Conservation (phyloP, 2,113 vertebrate genomes). For the Erpornis zantholeuca region DNA sequence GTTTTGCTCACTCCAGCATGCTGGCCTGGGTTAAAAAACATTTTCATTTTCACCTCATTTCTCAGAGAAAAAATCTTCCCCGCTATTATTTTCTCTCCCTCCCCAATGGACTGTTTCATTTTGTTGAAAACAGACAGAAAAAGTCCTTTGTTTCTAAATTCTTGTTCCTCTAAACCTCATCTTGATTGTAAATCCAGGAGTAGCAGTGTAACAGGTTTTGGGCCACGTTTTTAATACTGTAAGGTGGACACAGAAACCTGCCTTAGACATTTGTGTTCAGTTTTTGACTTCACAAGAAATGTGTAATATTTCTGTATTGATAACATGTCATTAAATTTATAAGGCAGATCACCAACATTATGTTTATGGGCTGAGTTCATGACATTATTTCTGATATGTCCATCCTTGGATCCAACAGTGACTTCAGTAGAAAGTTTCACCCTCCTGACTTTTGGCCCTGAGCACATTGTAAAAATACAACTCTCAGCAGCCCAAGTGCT, state of each 20-base stretch:
- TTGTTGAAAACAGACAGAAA: neutral
- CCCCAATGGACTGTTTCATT: neutral
- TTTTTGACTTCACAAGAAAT: neutral
- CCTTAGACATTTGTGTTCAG: neutral
- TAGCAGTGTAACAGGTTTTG: neutral
- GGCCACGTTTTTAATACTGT: fast-evolving
- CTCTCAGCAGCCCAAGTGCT: neutral
- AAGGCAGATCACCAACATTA: neutral
- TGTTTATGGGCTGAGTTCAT: neutral
- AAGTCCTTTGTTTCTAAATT: neutral
- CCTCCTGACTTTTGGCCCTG: neutral
- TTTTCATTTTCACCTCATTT: constrained; percentile 6
- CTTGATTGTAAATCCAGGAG: neutral
- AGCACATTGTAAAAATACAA: neutral
- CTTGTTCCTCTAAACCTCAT: neutral
- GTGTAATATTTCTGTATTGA: neutral
- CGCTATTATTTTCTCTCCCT: neutral
- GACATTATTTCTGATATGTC: neutral
- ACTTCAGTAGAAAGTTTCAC: neutral
- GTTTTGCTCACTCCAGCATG: neutral
- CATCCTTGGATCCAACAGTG: neutral
- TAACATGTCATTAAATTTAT: neutral
- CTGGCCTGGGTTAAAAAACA: neutral
- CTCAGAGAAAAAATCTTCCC: neutral
- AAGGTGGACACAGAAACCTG: neutral